Evolutionary conservation across 2,797 vertebrate genomes (phyloP), one percentile per base, ranked within the genome.

Genomic region (Oryzias dopingdopingensis): DNA sequence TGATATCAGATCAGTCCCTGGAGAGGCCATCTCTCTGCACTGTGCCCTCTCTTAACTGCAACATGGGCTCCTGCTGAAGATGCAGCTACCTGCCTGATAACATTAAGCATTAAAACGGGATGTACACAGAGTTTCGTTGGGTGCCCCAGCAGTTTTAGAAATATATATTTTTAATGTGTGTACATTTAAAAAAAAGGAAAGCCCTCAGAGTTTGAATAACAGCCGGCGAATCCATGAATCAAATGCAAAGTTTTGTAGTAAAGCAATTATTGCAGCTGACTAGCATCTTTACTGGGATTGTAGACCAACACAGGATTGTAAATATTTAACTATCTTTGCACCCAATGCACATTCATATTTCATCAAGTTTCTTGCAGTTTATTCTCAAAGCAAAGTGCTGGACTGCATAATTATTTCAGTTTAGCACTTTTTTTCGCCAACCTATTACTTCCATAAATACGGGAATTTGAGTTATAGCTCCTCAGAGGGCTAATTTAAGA

Each of bases 391-490:
- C 90, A 91, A 90, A 90, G 88, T 82, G 90, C 89, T 88, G 90
- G 87, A 87, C 90, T 92, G 91, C 89, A 92, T 93, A 92, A 93
- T 93, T 93, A 92, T 92, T 90, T 90, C 91, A 91, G 90, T 92
- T 92, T 93, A 93, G 89, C 87, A 83, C 83, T 86, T 89, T 86
- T 83, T 89, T 84, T 79, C 44, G 13, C 80, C 85, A 86, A 90
- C 85, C 90, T 88, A 93, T 92, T 92, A 93, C 92, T 92, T 91
- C 87, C 88, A 91, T 92, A 93, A 93, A 93, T 91, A 93, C 88
- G 90, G 86, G 90, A 90, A 90, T 90, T 91, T 89, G 87, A 91
- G 88, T 90, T 90, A 86, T 85, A 83, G 88, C 88, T 92, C 92
- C 92, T 92, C 79, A 49, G 90, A 92, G 92, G 84, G 83, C 90